Percentiles rank a stretch among this genome's conserved stretches.
These are phyloP conservation scores for Numenius phaeopus DNA, from an alignment of 2,797 vertebrate genomes.

Conservation along the genomic window DNA sequence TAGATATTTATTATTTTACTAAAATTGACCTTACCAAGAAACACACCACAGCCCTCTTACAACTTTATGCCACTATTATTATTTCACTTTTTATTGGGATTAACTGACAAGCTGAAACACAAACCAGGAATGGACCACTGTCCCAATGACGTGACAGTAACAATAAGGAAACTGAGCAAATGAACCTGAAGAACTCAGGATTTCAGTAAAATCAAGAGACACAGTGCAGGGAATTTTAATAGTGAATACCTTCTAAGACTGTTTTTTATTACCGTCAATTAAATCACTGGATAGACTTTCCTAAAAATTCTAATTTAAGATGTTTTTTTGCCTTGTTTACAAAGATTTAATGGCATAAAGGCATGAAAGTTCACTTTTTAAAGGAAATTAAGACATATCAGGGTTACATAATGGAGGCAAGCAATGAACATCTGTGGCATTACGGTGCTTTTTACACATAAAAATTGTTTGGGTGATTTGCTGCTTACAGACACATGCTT, in stretches of 20 bases:
- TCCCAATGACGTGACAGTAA: neutral
- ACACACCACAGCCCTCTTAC: neutral
- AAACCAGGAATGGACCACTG: neutral
- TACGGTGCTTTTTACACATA: neutral
- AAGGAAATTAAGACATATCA: neutral
- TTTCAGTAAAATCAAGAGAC: neutral
- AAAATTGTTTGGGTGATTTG: neutral
- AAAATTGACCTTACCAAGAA: neutral
- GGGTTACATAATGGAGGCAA: neutral
- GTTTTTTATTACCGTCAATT: neutral
- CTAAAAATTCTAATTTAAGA: neutral
- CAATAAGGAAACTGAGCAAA: neutral
- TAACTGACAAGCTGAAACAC: neutral
- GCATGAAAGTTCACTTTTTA: neutral
- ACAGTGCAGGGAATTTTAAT: neutral
- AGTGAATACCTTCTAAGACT: neutral
- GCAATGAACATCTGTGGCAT: neutral
- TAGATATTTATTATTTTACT: neutral
- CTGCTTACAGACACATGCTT: slow-evolving; percentile 2
- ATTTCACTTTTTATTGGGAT: neutral
- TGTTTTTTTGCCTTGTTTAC: neutral
- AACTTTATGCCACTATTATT: neutral
- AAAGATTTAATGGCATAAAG: neutral
- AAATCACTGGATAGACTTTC: neutral
- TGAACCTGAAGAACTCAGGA: neutral